Percentiles rank a stretch among this genome's conserved stretches.
These are phyloP conservation scores for Eledone cirrhosa DNA, from an alignment of 2,888 invertebrate species.

Conservation along the genomic window DNA sequence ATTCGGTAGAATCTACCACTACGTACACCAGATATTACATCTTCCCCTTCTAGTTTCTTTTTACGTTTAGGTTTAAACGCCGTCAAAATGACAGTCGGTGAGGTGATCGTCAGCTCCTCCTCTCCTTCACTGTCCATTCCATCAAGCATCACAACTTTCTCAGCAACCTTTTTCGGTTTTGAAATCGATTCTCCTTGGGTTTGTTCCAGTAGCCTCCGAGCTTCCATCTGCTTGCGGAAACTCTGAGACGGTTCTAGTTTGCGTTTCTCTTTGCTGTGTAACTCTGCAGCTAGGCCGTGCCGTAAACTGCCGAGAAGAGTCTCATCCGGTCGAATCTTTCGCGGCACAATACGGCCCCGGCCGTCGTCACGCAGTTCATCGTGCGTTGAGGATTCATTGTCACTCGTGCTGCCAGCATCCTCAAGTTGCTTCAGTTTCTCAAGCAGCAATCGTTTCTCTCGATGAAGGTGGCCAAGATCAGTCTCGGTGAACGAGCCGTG, in stretches of 20 bases:
- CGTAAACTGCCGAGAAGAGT: not conserved
- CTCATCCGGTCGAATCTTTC: slow-evolving; percentile 48
- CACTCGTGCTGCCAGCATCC: slow-evolving; percentile 54
- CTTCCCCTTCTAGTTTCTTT: slow-evolving; percentile 44
- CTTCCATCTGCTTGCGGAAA: slow-evolving; percentile 61
- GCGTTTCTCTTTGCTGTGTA: slow-evolving; percentile 27
- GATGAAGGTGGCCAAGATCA: slow-evolving; percentile 57
- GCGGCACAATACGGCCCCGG: slow-evolving; percentile 37
- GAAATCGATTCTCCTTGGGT: slow-evolving; percentile 30
- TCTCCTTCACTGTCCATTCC: slow-evolving; percentile 48
- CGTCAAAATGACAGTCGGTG: slow-evolving; percentile 51
- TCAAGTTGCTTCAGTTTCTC: slow-evolving; percentile 62
- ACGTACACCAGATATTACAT: slow-evolving; percentile 37
- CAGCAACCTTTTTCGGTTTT: slow-evolving; percentile 29
- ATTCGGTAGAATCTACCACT: slow-evolving; percentile 46
- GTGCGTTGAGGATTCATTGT: slow-evolving; percentile 38
- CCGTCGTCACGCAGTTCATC: slow-evolving; percentile 37
- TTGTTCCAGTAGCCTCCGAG: slow-evolving; percentile 42
- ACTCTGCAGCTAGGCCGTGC: not conserved
- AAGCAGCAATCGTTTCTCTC: slow-evolving; percentile 61
- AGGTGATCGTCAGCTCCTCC: slow-evolving; percentile 41
- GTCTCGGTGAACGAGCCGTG: slow-evolving; percentile 71
- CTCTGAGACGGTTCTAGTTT: slow-evolving; percentile 47
- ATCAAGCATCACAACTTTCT: slow-evolving; percentile 35
- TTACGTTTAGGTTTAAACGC: slow-evolving; percentile 53